Percentiles rank a stretch among this genome's conserved stretches.
Conservation (phyloP, 1,140 invertebrate species). For the Orchesella cincta region DNA sequence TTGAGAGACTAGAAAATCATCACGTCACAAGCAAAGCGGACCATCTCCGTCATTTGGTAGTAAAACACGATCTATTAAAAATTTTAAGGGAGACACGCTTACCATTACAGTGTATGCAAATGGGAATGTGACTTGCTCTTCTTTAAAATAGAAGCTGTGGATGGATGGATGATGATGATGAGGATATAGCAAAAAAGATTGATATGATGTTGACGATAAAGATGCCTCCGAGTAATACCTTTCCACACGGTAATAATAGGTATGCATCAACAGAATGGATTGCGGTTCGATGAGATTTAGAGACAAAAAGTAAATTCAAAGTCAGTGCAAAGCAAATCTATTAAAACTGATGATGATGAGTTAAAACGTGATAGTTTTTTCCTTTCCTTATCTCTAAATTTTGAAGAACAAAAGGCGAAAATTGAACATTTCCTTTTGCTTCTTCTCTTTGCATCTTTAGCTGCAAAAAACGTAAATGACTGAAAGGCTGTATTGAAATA, state of each 20-base stretch:
- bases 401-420: too few relatives aligned
- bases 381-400: too few relatives aligned
- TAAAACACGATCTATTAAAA: constrained; percentile 25
- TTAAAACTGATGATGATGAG: not conserved
- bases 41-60: too few relatives aligned
- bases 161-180: not conserved
- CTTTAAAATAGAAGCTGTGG: not conserved
- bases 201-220: not conserved
- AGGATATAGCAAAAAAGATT: not conserved
- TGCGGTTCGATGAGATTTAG: not conserved
- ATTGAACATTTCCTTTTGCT: not conserved
- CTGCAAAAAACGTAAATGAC: not conserved
- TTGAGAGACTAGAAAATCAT: too few relatives aligned
- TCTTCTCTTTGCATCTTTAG: too few relatives aligned
- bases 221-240: not conserved
- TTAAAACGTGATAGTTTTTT: not conserved
- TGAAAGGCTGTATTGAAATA: not conserved
- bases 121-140: not conserved
- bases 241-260: not conserved
- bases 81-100: not conserved
- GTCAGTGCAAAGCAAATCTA: not conserved
- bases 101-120: not conserved
- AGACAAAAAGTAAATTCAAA: constrained; percentile 5
- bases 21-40: too few relatives aligned
- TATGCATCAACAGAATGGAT: constrained; percentile 14